A percentile compares a stretch with the other conserved stretches of the same genome.
These are phyloP conservation scores for Mongoloraphidia duomilia DNA, from an alignment of 2,888 invertebrate genomes.

Conservation along the genomic window DNA sequence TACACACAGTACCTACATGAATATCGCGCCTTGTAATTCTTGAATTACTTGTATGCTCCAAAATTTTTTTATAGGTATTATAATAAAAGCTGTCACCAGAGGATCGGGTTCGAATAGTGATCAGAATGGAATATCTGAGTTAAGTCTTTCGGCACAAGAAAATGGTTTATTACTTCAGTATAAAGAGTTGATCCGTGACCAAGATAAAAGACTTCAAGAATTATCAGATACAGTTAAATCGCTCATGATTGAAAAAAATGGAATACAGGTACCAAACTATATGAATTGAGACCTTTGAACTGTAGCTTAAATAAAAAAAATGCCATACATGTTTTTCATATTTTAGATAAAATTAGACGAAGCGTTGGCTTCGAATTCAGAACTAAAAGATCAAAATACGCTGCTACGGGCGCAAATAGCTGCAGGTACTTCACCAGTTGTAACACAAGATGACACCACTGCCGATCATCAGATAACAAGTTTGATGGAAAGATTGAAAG, in stretches of 20 bases:
- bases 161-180: conserved; percentile 54
- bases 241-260: conserved; percentile 26
- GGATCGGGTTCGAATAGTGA: conserved; percentile 30
- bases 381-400: conserved; percentile 75
- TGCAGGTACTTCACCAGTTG: conserved; percentile 22
- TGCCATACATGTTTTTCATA: conserved; percentile 7
- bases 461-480: conserved; percentile 9
- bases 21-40: no score
- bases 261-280: conserved; percentile 28
- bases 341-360: conserved; percentile 44
- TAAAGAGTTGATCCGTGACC: conserved; percentile 81
- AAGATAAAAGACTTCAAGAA: conserved; percentile 56
- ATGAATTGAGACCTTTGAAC: not conserved
- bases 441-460: conserved; percentile 5
- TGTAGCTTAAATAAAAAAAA: not conserved
- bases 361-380: conserved; percentile 52
- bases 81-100: conserved; percentile 35
- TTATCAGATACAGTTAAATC: conserved; percentile 34
- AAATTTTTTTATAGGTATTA: conserved; percentile 27
- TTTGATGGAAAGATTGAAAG: conserved; percentile 15
- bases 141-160: conserved; percentile 32
- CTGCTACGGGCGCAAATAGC: conserved; percentile 61
- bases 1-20: no score
- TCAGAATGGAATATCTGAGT: conserved; percentile 35
- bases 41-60: no score